Evolutionary conservation across 2,888 invertebrate genomes (phyloP), one percentile per base, ranked within the genome.

Genomic region (Meta bourneti): DNA sequence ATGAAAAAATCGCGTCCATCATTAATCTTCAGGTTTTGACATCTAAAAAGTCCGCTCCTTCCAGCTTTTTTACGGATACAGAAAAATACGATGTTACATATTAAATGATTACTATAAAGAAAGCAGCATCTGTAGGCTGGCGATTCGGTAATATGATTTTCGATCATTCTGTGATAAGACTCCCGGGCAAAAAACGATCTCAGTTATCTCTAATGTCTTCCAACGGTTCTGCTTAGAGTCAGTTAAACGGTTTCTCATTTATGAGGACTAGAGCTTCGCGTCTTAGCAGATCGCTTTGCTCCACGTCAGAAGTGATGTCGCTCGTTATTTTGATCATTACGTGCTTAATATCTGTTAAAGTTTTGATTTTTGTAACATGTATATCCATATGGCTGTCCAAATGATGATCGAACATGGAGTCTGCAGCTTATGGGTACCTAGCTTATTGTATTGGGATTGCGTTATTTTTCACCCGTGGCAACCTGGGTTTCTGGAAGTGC

Each of bases 1-100:
- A 70, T 81, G 49, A 7, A 48, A n/a, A 72, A 71, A 82, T 71
- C 11, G 20, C 71, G 72, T n/a, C 19, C 72, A 51, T 71, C 82
- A 49, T 82, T 82, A 82, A 82, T 82, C 82, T 72, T 82, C 72
- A 51, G 19, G 51, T 51, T 72, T 8, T n/a, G 52, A 77, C 34
- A 34, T 34, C 34, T 34, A 77, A 77, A 51, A n/a, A 19, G 13
- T 75, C 77, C 7, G 51, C 52, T 77, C 49, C 52, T 51, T 51
- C 49, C 51, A 77, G 52, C 2, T 77, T 19, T n/a, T 52, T 34
- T 51, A 16, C 51, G 4, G 77, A 49, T 52, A n/a, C 34, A 0
- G 77, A 52, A 52, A 51, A 77, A 77, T 77, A 77, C n/a, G 51
- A 51, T 51, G 77, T 77, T 77, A 77, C 77, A 77, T 77, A 77